Percentiles rank a stretch among this genome's conserved stretches.
Evolutionary conservation across 2,113 vertebrate genomes (phyloP).

Genomic region (Ranitomeya imitator): DNA sequence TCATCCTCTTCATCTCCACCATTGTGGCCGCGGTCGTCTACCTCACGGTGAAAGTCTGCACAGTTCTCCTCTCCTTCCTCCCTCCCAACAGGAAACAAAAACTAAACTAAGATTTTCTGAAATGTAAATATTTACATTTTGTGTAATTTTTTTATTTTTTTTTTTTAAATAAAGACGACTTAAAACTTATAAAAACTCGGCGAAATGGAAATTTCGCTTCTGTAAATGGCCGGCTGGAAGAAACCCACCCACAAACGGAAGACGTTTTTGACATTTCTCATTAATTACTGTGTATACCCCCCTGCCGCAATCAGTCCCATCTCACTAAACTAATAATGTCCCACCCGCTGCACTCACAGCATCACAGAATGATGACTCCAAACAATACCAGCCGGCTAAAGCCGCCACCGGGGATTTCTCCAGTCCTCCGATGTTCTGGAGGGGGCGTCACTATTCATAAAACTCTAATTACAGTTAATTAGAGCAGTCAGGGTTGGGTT

Average conservation of each 20-base stretch:
- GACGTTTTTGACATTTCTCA: background rate
- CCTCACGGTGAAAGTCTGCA: constrained; percentile 61
- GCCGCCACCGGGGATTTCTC: constrained; percentile 9
- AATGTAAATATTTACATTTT: background rate
- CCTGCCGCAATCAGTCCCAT: background rate
- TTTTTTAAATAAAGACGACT: background rate
- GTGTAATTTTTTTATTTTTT: background rate
- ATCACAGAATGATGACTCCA: background rate
- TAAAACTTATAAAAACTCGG: background rate
- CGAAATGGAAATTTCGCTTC: background rate
- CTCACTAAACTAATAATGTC: background rate
- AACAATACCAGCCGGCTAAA: background rate
- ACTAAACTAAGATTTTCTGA: constrained; percentile 53
- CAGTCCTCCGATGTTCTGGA: constrained; percentile 8
- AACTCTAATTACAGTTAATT: background rate
- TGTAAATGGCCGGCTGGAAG: background rate
- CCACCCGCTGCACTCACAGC: background rate
- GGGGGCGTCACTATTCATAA: constrained; percentile 14
- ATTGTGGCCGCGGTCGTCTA: constrained; percentile 53
- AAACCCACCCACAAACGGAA: background rate
- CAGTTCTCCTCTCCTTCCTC: constrained; percentile 11
- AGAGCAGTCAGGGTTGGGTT: background rate
- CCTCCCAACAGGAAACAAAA: constrained; percentile 56
- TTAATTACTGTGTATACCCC: background rate
- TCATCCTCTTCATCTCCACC: constrained; percentile 64